Evolutionary conservation across 2,888 invertebrate species (phyloP), one percentile per base, ranked within the genome.

Genomic region (Nowickia ferox): DNA sequence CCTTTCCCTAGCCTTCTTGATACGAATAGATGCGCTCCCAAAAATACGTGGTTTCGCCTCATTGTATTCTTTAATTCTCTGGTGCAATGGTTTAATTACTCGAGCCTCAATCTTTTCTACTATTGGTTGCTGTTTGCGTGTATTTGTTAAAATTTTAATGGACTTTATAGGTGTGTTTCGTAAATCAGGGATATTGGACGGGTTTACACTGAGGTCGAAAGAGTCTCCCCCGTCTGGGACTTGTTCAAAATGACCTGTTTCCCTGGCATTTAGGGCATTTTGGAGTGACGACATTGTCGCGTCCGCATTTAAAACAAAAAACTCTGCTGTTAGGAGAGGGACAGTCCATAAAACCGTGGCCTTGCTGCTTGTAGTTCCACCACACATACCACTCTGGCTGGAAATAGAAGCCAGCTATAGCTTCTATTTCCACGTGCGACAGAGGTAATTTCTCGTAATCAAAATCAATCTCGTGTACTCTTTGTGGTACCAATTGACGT

Each of bases 181-280:
- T 6, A 30, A 30, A 30, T 9, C 40, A 11, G 15, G 1, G 1
- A 6, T 13, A 0, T 17, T 51, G 8, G 9, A n/a, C 40, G 69
- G 66, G 53, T 2, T 51, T 71, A 48, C 0, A 19, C 65, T 13
- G 61, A 53, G 0, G 79, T 63, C 1, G 63, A 55, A 53, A 63
- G 71, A 61, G 51, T 46, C 69, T 79, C 65, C 53, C 61, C 63
- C 1, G 30, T 71, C 46, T 55, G 57, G 48, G 48, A 17, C 79
- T 42, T 13, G 63, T 55, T 71, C 44, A n/a, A n/a, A 1, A 0
- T 1, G 10, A 0, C 30, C 1, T n/a, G 79, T 79, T 79, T 79
- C 63, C 71, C 71, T 79, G 55, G 13, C 71, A 79, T 19, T n/a
- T 53, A 2, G 78, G 71, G 19, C 65, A 79, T 9, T 46, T 51